Conservation (phyloP, 1,140 invertebrate genomes). For the Colletes latitarsis region DNA sequence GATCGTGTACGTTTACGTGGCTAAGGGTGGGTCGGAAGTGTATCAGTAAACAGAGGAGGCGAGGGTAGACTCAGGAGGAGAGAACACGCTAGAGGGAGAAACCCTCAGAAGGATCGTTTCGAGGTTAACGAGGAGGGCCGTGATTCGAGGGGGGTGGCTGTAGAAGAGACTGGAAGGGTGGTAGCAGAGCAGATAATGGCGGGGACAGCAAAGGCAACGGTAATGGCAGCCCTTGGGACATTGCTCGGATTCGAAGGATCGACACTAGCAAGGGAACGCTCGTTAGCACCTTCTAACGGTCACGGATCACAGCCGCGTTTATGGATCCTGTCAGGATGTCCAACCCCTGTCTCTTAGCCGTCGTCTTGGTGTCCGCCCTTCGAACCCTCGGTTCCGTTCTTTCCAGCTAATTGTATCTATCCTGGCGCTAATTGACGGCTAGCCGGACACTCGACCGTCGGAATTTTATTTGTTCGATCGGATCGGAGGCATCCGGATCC, state of each 20-base stretch:
- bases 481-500: background rate
- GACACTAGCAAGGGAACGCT: constrained; percentile 67
- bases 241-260: constrained; percentile 58
- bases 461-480: constrained; percentile 62
- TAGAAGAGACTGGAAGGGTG: constrained; percentile 56
- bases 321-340: constrained; percentile 68
- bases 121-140: constrained; percentile 69
- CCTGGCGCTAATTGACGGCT: constrained; percentile 69
- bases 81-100: background rate
- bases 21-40: background rate
- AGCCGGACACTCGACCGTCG: constrained; percentile 52
- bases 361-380: constrained; percentile 13
- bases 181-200: constrained; percentile 65
- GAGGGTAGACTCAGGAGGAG: background rate
- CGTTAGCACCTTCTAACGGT: constrained; percentile 75
- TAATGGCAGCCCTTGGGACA: constrained; percentile 76
- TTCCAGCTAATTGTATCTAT: constrained; percentile 68
- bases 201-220: constrained; percentile 59
- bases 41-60: background rate
- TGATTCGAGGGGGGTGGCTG: constrained; percentile 57
- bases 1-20: background rate
- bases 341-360: constrained; percentile 42
- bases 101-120: constrained; percentile 57
- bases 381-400: constrained; percentile 22
- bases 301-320: constrained; percentile 61